Evolutionary conservation across 2,113 vertebrate species (phyloP), one percentile per base, ranked within the genome.

Genomic region (Dipodomys merriami): DNA sequence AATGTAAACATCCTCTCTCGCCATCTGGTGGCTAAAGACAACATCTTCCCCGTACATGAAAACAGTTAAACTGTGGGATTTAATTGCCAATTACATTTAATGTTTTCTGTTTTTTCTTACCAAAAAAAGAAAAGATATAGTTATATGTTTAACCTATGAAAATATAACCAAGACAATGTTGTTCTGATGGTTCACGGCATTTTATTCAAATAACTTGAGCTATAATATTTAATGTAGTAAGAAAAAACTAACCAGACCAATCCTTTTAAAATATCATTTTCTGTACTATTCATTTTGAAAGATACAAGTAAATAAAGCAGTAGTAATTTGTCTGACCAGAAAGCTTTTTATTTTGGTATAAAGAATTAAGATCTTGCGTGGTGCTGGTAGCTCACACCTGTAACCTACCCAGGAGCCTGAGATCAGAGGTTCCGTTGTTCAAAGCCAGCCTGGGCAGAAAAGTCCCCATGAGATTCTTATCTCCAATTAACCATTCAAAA

Each of bases 11-110:
- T 88, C 30, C 83, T 97, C 83, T 95, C 88, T 86, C 72, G 95
- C 96, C 96, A 91, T 86, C 96, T 97, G 96, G 96, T 95, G 95
- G 96, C 39, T 81, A 82, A 88, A 88, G 44, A 86, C 18, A 29
- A 33, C 15, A 94, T 93, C 90, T 87, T 83, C 79, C 3, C 0
- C 9, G 30, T 83, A 83, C 46, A 94, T 20, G 33, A 83, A 78
- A 94, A 82, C 44, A 83, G 72, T 1, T 30, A 33, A 76, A 57
- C 15, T 83, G 77, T 33, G 83, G 2, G 22, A 91, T 67, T 79
- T 76, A 91, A 69, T 3, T 93, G 62, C 35, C 76, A 92, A 81
- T 86, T 94, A 83, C 35, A n/a, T 89, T 86, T 73, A 94, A 93
- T 60, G 69, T 33, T 77, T 91, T 96, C 78, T 2, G 69, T 82